Evolutionary conservation across 2,888 invertebrate genomes (phyloP), one percentile per base, ranked within the genome.

Genomic region (Acanthococcus lagerstroemiae): DNA sequence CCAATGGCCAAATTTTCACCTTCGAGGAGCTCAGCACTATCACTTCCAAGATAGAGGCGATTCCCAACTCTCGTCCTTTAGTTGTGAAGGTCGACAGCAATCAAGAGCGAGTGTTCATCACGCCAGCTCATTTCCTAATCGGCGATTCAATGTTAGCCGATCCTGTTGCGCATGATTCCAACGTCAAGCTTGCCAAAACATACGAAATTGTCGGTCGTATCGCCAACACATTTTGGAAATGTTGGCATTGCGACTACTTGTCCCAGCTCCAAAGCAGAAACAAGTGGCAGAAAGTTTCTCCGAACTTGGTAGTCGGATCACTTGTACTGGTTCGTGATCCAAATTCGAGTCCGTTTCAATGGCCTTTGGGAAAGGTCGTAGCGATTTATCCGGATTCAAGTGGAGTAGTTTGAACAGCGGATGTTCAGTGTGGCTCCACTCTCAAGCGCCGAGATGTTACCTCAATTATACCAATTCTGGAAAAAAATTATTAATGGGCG

Each of bases 101-200:
- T 0, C 26, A 57, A 7, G 72, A 69, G 48, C 61, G 24, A 4
- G 66, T 70, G n/a, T 69, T 71, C 1, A 65, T 75, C 1, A 74
- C 74, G 0, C 74, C 74, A 9, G 73, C 71, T 26, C 73, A 75
- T 69, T 72, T 74, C 60, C 67, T 75, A 0, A 69, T 73, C 19
- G 72, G 71, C 5, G 21, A 45, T 21, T 57, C 73, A 2, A 58
- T 72, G 0, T 58, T 26, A 5, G 55, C 61, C 1, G 45, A 72
- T 0, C 72, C 73, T 15, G 71, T 71, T 7, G 48, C 48, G 15
- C 26, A 15, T 15, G 3, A 22, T 15, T 24, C 12, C 9, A 37
- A 37, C 15, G 4, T 52, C 22, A 21, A n/a, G 6, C n/a, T 52
- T 4, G 12, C 52, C 7, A 52, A 9, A 6, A 21, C 22, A 7